phyloP scores from a whole-genome alignment of 2,797 vertebrate genomes.

The Spinibarbus caldwelli region DNA sequence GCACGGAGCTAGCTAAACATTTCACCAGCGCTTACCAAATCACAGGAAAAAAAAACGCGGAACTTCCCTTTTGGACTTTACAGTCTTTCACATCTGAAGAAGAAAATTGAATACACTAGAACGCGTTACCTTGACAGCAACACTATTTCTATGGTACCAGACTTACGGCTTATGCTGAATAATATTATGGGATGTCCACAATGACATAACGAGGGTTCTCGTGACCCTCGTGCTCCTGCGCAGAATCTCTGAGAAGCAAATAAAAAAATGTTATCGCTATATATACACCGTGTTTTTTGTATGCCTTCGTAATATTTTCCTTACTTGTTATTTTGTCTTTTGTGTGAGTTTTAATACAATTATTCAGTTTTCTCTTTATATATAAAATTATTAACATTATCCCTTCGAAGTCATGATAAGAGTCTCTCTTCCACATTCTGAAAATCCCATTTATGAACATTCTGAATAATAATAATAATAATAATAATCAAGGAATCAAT shows the following conservation, averaged over 20 bases:
- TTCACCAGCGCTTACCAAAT: slow-evolving; percentile 25
- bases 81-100: background rate
- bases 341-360: background rate
- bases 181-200: background rate
- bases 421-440: background rate
- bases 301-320: background rate
- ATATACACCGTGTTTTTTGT: background rate
- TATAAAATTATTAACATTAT: background rate
- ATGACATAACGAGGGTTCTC: background rate
- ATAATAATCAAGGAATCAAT: background rate
- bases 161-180: background rate
- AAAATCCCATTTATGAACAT: background rate
- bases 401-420: background rate
- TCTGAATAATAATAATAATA: background rate
- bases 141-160: background rate
- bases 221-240: background rate
- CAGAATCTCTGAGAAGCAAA: background rate
- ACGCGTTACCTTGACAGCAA: background rate
- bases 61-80: background rate
- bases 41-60: background rate
- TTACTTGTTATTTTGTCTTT: background rate
- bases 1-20: background rate
- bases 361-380: background rate
- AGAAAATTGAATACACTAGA: background rate
- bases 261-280: too few relatives aligned